A percentile compares a stretch with the other conserved stretches of the same genome.
Conservation (phyloP, 2,888 invertebrate genomes). For the Drosophila putrida region DNA sequence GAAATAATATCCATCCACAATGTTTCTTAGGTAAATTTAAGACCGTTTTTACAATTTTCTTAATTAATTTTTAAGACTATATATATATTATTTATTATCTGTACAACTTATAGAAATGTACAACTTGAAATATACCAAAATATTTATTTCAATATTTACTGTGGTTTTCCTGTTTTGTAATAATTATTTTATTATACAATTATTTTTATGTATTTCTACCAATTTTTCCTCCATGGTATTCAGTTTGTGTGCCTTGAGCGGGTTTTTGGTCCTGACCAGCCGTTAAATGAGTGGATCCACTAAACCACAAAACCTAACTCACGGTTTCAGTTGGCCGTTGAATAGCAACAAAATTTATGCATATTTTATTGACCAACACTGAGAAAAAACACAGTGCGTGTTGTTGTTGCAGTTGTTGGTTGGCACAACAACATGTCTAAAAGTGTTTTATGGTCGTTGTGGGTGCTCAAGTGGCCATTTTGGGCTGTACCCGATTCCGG, state of each 20-base stretch:
- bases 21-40: too few relatives aligned
- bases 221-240: slow-evolving; percentile 39
- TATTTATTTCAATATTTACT: too few relatives aligned
- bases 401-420: slow-evolving; percentile 58
- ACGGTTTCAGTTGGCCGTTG: slow-evolving; percentile 47
- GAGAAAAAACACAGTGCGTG: slow-evolving; percentile 55
- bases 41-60: too few relatives aligned
- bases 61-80: too few relatives aligned
- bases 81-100: too few relatives aligned
- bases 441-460: slow-evolving; percentile 80
- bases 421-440: slow-evolving; percentile 76
- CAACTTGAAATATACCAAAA: too few relatives aligned
- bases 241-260: slow-evolving; percentile 4
- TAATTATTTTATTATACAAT: too few relatives aligned
- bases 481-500: slow-evolving; percentile 34
- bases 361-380: slow-evolving; percentile 77
- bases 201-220: not conserved
- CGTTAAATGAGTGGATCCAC: slow-evolving; percentile 58
- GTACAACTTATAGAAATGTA: too few relatives aligned
- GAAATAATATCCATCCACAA: too few relatives aligned
- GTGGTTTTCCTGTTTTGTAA: too few relatives aligned
- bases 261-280: slow-evolving; percentile 33
- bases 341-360: slow-evolving; percentile 72
- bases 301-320: slow-evolving; percentile 21
- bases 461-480: slow-evolving; percentile 79